Conservation (phyloP, 30 jellyfish, hydroid and myxozoan species). For the Turritopsis dohrnii region DNA sequence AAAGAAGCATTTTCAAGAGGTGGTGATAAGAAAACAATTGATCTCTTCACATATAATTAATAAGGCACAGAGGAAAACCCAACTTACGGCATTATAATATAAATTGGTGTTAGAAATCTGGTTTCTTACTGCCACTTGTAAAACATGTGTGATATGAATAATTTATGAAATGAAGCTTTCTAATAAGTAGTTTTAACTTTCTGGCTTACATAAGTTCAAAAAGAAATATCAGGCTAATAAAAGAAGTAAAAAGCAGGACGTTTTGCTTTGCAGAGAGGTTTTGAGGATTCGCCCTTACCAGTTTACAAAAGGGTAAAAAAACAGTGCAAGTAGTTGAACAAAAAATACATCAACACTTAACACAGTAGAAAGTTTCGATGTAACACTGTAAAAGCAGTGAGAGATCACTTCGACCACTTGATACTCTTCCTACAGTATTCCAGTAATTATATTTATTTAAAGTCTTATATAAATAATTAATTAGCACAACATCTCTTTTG, state of each 20-base stretch:
- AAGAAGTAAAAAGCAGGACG: neutral
- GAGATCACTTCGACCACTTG: conserved; percentile 12
- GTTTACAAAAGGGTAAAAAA: neutral
- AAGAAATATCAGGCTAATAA: neutral
- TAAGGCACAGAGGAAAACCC: conserved; percentile 9
- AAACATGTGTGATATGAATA: too few relatives aligned
- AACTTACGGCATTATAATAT: neutral
- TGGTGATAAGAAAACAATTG: conserved; percentile 5
- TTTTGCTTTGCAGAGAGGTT: conserved; percentile 7
- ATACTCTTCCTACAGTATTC: too few relatives aligned
- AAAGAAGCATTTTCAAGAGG: conserved; percentile 5
- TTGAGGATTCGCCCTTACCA: conserved; percentile 10
- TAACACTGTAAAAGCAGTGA: conserved; percentile 6
- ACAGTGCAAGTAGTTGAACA: conserved; percentile 2
- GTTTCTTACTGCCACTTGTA: conserved; percentile 11
- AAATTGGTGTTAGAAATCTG: neutral
- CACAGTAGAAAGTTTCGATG: neutral
- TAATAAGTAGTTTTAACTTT: too few relatives aligned
- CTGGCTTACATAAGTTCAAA: too few relatives aligned
- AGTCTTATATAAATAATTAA: too few relatives aligned
- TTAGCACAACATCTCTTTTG: too few relatives aligned
- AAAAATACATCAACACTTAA: conserved; percentile 3
- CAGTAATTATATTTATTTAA: too few relatives aligned
- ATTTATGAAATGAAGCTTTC: too few relatives aligned
- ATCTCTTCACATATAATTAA: neutral